Evolutionary conservation across 2,113 vertebrate species (phyloP).

Genomic region (Epinephelus lanceolatus): DNA sequence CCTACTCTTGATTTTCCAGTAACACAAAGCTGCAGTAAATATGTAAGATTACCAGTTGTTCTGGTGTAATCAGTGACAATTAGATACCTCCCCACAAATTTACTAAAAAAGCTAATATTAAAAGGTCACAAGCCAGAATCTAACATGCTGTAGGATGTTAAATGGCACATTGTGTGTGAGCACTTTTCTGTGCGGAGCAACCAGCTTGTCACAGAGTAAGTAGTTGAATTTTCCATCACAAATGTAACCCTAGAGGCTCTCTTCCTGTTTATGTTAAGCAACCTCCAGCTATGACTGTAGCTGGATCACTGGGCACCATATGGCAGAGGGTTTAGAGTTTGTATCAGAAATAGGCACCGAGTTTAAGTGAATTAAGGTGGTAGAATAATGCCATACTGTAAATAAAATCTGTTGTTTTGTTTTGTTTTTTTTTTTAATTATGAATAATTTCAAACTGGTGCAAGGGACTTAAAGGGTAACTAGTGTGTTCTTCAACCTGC

Average conservation of each 20-base stretch:
- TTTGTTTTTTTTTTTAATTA: background rate
- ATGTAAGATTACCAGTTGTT: background rate
- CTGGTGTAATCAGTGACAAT: background rate
- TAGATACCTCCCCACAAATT: background rate
- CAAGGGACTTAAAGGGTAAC: background rate
- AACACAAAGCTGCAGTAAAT: slow-evolving; percentile 25
- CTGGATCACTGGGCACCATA: slow-evolving; percentile 54
- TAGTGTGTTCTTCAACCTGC: too few relatives aligned
- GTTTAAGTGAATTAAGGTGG: background rate
- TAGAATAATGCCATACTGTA: background rate
- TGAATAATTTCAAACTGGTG: background rate
- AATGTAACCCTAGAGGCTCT: slow-evolving; percentile 62
- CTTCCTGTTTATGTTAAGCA: slow-evolving; percentile 73
- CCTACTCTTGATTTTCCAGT: background rate
- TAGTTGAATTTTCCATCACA: slow-evolving; percentile 75
- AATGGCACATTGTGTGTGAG: slow-evolving; percentile 6
- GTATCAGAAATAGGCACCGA: background rate
- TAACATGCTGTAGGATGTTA: slow-evolving; percentile 6
- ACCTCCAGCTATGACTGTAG: slow-evolving; percentile 59
- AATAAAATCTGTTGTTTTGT: background rate
- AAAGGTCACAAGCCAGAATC: slow-evolving; percentile 31
- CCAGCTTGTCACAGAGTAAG: slow-evolving; percentile 53
- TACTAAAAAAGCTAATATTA: slow-evolving; percentile 2
- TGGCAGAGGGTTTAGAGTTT: slow-evolving; percentile 42
- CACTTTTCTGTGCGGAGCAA: slow-evolving; percentile 20